A percentile compares a stretch with the other conserved stretches of the same genome.
Conservation (phyloP, 2,797 vertebrate species). For the Distichodus sexfasciatus region DNA sequence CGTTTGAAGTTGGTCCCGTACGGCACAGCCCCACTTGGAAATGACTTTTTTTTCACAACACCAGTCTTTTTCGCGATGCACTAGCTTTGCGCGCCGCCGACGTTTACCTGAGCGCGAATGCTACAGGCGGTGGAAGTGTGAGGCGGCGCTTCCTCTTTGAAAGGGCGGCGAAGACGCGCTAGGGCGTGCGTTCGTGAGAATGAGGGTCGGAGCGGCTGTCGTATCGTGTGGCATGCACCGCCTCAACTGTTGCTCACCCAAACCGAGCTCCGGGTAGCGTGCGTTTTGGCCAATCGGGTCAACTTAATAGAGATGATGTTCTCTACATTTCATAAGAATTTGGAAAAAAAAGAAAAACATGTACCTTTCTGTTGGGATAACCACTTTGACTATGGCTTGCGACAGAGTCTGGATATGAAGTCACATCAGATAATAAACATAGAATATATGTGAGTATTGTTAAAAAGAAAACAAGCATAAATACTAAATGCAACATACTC, state of each 20-base stretch:
- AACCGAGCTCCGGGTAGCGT: slow-evolving; percentile 79
- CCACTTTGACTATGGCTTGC: slow-evolving; percentile 99
- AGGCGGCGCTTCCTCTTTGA: too few relatives aligned
- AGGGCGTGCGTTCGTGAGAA: slow-evolving; percentile 6
- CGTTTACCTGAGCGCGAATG: too few relatives aligned
- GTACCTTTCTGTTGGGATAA: slow-evolving; percentile 99
- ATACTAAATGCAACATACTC: slow-evolving; percentile 98
- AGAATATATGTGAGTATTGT: slow-evolving; percentile 99
- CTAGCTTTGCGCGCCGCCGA: too few relatives aligned
- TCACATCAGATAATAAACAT: slow-evolving; percentile 99
- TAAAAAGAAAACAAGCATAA: slow-evolving; percentile 99
- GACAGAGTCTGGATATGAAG: slow-evolving; percentile 99
- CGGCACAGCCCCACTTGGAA: too few relatives aligned
- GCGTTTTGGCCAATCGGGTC: slow-evolving; percentile 73
- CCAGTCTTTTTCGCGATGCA: too few relatives aligned
- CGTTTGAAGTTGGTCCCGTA: too few relatives aligned
- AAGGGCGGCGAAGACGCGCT: slow-evolving; percentile 10
- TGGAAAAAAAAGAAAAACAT: slow-evolving; percentile 99
- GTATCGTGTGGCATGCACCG: slow-evolving; percentile 26
- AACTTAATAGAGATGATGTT: slow-evolving; percentile 84
- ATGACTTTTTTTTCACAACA: too few relatives aligned
- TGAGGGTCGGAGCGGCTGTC: background rate
- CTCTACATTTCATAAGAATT: slow-evolving; percentile 96
- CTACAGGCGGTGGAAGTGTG: too few relatives aligned
- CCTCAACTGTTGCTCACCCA: slow-evolving; percentile 94